These are phyloP conservation scores for Polymixis flavicincta DNA, from an alignment of 2,888 invertebrate genomes.

Conservation along the genomic window DNA sequence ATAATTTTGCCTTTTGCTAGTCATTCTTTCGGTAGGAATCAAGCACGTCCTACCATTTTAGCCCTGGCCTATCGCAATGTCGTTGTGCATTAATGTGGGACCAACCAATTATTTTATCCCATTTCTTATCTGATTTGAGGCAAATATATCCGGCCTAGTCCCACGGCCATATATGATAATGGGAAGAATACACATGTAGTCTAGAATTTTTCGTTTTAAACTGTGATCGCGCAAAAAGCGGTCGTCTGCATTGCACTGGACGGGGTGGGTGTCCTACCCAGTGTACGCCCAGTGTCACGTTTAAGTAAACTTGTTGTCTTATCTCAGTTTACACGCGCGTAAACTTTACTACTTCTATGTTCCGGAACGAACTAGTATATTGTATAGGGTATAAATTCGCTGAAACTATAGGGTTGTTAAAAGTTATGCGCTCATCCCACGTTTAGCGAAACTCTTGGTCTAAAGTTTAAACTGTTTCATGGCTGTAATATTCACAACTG, in stretches of 20 bases:
- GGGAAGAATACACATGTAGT: too few relatives aligned
- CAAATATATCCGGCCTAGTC: not conserved
- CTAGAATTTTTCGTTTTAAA: not conserved
- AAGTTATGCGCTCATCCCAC: conserved; percentile 38
- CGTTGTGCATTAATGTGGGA: not conserved
- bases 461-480: conserved; percentile 21
- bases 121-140: not conserved
- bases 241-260: not conserved
- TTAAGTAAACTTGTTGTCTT: conserved; percentile 62
- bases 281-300: conserved; percentile 34
- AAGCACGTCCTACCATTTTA: not conserved
- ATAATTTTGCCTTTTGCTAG: not conserved
- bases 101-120: not conserved
- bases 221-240: not conserved
- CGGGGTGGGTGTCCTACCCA: too few relatives aligned
- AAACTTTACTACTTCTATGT: conserved; percentile 54
- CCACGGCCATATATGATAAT: not conserved
- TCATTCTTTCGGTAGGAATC: not conserved
- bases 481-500: conserved; percentile 3
- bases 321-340: conserved; percentile 60
- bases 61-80: not conserved
- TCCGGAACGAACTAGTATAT: conserved; percentile 31
- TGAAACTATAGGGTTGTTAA: conserved; percentile 43
- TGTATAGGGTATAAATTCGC: conserved; percentile 41
- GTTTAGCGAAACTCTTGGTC: conserved; percentile 21